Percentiles rank a stretch among this genome's conserved stretches.
Conservation (phyloP, 1,140 invertebrate species). For the Telenomus remus region DNA sequence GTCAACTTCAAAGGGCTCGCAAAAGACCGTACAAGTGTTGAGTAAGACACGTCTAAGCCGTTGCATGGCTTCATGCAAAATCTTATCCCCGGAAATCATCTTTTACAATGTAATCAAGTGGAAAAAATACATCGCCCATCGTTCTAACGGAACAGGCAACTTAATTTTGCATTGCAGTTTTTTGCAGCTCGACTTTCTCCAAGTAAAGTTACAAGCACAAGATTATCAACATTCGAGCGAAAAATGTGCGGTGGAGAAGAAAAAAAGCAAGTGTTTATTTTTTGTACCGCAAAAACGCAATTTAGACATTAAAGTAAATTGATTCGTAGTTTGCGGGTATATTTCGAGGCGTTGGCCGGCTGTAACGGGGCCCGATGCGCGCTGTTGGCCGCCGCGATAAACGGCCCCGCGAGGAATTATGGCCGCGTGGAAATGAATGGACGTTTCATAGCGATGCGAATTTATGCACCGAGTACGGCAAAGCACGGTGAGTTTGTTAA, state of each 20-base stretch:
- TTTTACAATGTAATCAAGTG: conserved; percentile 12
- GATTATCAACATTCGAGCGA: too few species aligned
- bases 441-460: conserved; percentile 42
- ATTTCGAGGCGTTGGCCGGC: conserved; percentile 21
- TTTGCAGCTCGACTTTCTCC: too few species aligned
- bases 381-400: conserved; percentile 39
- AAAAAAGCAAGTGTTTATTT: too few species aligned
- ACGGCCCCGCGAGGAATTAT: conserved; percentile 37
- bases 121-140: neutral
- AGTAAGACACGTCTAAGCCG: conserved; percentile 12
- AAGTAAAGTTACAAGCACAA: too few species aligned
- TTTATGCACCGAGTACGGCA: conserved; percentile 38
- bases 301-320: conserved; percentile 9
- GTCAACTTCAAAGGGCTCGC: conserved; percentile 31
- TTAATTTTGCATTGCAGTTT: too few species aligned
- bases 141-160: neutral
- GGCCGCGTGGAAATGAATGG: conserved; percentile 44
- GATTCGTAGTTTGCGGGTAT: conserved; percentile 29
- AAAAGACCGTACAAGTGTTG: conserved; percentile 45
- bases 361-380: conserved; percentile 32
- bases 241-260: too few species aligned
- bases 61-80: conserved; percentile 45
- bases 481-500: conserved; percentile 32
- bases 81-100: conserved; percentile 11
- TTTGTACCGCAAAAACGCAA: too few species aligned